Evolutionary conservation across 2,888 invertebrate genomes (phyloP).

Genomic region (Girardia tigrina): DNA sequence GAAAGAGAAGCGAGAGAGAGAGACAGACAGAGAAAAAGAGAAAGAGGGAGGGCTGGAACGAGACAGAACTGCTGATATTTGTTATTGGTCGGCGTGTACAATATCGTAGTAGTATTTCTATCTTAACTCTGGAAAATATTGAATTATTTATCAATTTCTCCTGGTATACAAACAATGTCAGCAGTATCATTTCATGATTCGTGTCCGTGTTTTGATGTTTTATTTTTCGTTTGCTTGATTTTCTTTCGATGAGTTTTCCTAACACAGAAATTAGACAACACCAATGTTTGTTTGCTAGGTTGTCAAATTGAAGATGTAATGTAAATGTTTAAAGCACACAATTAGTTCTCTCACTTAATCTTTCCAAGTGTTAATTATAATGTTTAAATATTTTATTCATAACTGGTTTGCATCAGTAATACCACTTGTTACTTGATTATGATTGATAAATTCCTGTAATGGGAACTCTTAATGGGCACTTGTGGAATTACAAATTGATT

Average conservation of each 20-base stretch:
- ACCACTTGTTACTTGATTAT: too few species aligned
- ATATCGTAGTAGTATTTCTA: not conserved
- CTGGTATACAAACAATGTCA: constrained; percentile 17
- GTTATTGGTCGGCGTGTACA: not conserved
- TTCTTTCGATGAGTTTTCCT: not conserved
- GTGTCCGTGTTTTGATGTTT: not conserved
- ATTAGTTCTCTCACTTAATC: not conserved
- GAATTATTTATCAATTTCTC: not conserved
- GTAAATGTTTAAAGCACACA: not conserved
- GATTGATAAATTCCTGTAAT: too few species aligned
- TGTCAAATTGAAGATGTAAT: not conserved
- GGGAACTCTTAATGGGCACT: too few species aligned
- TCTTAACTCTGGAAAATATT: not conserved
- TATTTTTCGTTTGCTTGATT: not conserved
- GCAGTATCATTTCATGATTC: not conserved
- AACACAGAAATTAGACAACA: not conserved
- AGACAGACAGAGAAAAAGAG: too few species aligned
- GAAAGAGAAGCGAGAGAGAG: too few species aligned
- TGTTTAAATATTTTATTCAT: too few species aligned
- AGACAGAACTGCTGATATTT: not conserved
- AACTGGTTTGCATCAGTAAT: too few species aligned
- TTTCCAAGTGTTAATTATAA: not conserved
- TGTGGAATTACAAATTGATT: too few species aligned
- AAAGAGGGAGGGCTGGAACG: too few species aligned
- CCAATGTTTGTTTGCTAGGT: not conserved